Conservation (phyloP, 2,113 vertebrate genomes). For the Ammodytes dubius region DNA sequence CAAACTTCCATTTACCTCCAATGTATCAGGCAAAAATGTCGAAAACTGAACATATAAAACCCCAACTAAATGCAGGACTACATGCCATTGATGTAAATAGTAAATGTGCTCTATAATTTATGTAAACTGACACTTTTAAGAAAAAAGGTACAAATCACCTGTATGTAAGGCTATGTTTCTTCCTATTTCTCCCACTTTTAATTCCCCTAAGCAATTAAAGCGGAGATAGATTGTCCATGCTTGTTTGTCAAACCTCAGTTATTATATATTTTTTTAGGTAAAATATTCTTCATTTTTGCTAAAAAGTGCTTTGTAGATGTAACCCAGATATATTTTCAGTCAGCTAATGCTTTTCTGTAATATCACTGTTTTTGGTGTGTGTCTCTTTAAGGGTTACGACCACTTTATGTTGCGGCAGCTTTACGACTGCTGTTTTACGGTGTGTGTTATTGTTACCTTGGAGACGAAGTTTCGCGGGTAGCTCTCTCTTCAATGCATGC, state of each 20-base stretch:
- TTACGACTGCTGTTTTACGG: too few relatives aligned
- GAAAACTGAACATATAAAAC: background rate
- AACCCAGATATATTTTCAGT: too few relatives aligned
- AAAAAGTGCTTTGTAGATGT: conserved; percentile 37
- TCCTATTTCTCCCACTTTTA: background rate
- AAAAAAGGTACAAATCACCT: background rate
- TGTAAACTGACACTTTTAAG: background rate
- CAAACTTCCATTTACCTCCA: background rate
- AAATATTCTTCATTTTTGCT: conserved; percentile 41
- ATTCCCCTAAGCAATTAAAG: background rate
- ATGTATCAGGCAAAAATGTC: background rate
- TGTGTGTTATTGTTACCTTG: too few relatives aligned
- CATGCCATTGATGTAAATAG: background rate
- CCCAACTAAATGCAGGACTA: background rate
- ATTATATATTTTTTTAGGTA: background rate
- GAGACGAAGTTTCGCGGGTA: too few relatives aligned
- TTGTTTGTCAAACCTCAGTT: conserved; percentile 2
- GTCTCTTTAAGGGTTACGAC: too few relatives aligned
- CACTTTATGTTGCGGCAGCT: too few relatives aligned
- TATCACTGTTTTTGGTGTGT: too few relatives aligned
- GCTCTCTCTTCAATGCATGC: too few relatives aligned
- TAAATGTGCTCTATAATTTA: background rate
- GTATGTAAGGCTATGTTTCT: background rate
- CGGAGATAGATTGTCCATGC: background rate
- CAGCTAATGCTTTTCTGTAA: too few relatives aligned